Base-by-base conservation (phyloP, 2,888 invertebrate genomes). In the Salticus scenicus region DNA sequence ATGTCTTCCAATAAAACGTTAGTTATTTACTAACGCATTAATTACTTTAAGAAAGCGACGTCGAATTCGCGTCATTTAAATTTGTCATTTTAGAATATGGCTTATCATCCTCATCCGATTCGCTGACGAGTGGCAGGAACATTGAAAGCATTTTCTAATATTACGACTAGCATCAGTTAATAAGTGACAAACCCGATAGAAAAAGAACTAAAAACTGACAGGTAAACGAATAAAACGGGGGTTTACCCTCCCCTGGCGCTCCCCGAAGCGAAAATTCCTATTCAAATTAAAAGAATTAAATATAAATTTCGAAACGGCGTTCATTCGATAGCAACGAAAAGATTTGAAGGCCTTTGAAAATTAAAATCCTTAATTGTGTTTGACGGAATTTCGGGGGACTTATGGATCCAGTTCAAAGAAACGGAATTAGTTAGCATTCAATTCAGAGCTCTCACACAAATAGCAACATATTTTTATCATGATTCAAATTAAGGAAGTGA, bases 281-380 rank as follows among this genome's bases (percentile, higher is more conserved):
- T 57, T 57, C 57, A 57, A 57, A 57, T 57, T 57, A 57, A 57
- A 57, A 57, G 57, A 57, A 57, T 57, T 57, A 57, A 57, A 57
- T 57, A 57, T 24, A 57, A 57, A 57, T 57, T 57, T 57, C 57
- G 57, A 57, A 57, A 24, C 24, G 24, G 1, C 24, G 24, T 24
- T n/a, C 57, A 0, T n/a, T 17, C n/a, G 47, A 1, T 17, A 20
- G 57, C 24, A 24, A 24, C 5, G 24, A 57, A 24, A 57, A 57
- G 57, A 57, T 57, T 57, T 57, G 57, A 57, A 24, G 57, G 4
- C 69, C 63, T 71, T 37, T 74, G 66, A 80, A 80, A 74, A 80
- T 80, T 80, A 80, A 80, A 73, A 80, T 80, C 67, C 64, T 80
- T 73, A 74, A 80, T 80, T 80, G 80, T 67, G 31, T 80, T 80